Evolutionary conservation across 2,113 vertebrate genomes (phyloP), one percentile per base, ranked within the genome.

Genomic region (Cynocephalus volans): DNA sequence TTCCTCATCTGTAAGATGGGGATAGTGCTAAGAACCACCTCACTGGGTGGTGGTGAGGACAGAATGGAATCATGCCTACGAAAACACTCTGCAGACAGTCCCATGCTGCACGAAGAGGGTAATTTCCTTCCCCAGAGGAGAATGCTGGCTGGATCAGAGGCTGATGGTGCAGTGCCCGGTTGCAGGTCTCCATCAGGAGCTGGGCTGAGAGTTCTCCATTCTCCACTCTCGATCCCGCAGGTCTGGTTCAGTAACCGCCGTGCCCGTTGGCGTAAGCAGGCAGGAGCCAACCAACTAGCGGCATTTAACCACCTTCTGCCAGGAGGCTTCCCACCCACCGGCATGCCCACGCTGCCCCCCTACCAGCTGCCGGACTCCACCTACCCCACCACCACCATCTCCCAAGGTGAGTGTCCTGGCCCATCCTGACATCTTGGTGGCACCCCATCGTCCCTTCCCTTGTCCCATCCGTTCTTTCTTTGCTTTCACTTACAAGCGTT

Each of bases 191-290:
- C 0, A 0, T 56, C 11, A 1, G 23, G 67, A 81, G 21, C 8
- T 8, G 14, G 45, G 79, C 79, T 58, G 5, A 91, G 64, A 17
- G 23, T 26, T 62, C 50, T 64, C 65, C 26, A 8, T 52, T 45
- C 70, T 92, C 72, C 2, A 11, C 89, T 96, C 72, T 97, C 50
- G 10, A 13, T 48, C 1, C 18, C 87, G 11, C 97, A 99, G 99
- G 99, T 99, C 95, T 99, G 99, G 99, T 99, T 99, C 98, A 99
- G 99, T 97, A 99, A 99, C 98, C 99, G 99, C 50, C 98, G 99
- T 8, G 99, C 99, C 24, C 98, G 99, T 41, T 99, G 99, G 99
- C 99, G 99, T 94, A 99, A 99, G 97, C 99, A 99, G 97, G 99
- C 99, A 0, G 99, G 99, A 50, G 99, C 99, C 28, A 99, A 99